A percentile compares a stretch with the other conserved stretches of the same genome.
Evolutionary conservation across 2,888 invertebrate species (phyloP).

Genomic region (Ochropleura plecta): DNA sequence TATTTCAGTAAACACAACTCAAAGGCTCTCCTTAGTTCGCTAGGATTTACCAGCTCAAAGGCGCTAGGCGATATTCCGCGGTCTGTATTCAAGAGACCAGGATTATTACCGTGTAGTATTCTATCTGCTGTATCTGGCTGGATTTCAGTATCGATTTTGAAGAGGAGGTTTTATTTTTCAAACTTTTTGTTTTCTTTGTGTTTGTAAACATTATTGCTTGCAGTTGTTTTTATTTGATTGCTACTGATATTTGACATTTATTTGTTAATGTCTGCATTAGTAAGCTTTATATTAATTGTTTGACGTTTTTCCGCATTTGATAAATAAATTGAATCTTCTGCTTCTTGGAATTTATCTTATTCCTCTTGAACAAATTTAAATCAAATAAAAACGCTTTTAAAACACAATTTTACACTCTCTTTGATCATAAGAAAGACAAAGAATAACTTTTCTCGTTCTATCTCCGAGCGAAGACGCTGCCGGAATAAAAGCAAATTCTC

Average conservation of each 20-base stretch:
- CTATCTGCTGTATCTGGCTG: not conserved
- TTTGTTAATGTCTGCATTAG: not conserved
- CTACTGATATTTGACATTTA: not conserved
- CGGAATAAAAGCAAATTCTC: constrained; percentile 9
- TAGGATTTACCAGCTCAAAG: constrained; percentile 46
- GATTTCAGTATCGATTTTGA: not conserved
- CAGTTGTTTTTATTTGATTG: too few relatives aligned
- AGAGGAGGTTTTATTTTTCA: not conserved
- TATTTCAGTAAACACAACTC: constrained; percentile 29
- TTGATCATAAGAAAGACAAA: not conserved
- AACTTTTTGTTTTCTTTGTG: not conserved
- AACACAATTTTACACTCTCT: not conserved
- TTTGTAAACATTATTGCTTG: not conserved
- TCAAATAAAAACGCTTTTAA: not conserved
- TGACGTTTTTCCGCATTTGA: not conserved
- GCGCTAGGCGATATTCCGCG: constrained; percentile 29
- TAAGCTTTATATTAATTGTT: not conserved
- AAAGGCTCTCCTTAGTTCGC: constrained; percentile 39
- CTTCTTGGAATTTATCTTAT: not conserved
- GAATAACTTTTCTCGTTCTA: not conserved
- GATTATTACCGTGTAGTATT: constrained; percentile 30
- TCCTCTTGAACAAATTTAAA: not conserved
- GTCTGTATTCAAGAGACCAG: constrained; percentile 25
- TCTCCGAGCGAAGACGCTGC: not conserved
- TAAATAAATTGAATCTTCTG: too few relatives aligned